These are phyloP conservation scores for Acinonyx jubatus DNA, from an alignment of 2,113 vertebrate genomes.

Conservation along the genomic window DNA sequence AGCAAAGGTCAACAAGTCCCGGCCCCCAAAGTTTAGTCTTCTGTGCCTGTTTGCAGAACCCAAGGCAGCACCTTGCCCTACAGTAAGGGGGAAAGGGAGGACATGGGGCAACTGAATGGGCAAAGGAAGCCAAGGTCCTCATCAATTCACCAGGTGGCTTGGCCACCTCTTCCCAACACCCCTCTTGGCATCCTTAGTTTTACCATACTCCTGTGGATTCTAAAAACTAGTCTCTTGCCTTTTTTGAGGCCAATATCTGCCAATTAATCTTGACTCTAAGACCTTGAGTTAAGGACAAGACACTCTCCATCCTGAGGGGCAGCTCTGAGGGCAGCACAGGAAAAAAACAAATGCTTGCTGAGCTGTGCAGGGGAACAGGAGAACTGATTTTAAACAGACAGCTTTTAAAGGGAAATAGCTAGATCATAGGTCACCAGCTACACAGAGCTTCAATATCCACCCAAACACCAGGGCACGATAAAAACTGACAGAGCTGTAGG, in stretches of 20 bases:
- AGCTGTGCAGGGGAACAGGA: background rate
- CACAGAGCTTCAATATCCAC: background rate
- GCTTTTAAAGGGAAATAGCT: background rate
- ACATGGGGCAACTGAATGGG: rapidly evolving
- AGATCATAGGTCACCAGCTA: background rate
- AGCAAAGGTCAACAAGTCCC: background rate
- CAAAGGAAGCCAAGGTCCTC: background rate
- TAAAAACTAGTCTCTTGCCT: background rate
- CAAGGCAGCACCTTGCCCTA: background rate
- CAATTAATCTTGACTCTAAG: background rate
- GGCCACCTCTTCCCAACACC: background rate
- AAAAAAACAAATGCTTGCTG: background rate
- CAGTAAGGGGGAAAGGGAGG: background rate
- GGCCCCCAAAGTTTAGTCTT: background rate
- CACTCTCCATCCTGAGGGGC: background rate
- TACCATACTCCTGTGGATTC: background rate
- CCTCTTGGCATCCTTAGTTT: background rate
- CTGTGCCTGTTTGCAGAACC: background rate
- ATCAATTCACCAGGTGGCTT: background rate
- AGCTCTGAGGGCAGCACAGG: background rate
- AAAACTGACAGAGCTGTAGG: background rate
- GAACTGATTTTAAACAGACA: constrained; percentile 3
- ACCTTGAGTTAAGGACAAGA: background rate
- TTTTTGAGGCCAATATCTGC: background rate
- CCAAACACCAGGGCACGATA: background rate